Evolutionary conservation across 2,113 vertebrate genomes (phyloP).

Genomic region (Nothocercus julius): DNA sequence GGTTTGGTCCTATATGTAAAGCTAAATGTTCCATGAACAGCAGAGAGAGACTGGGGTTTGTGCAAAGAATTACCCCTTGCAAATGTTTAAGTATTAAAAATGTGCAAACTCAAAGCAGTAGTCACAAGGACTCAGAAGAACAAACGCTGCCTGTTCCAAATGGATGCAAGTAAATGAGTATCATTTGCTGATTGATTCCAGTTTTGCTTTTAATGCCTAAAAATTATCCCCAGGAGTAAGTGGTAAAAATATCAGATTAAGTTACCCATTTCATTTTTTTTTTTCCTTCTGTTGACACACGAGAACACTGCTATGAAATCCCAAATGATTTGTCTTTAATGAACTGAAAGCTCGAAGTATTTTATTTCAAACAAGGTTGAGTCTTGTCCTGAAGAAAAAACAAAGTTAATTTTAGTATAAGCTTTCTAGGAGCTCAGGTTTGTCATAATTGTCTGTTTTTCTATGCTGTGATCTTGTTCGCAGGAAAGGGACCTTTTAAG

Average conservation of each 20-base stretch:
- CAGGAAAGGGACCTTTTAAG: not conserved
- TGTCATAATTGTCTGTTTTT: not conserved
- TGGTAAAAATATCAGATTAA: not conserved
- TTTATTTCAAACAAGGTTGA: not conserved
- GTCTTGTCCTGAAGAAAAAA: not conserved
- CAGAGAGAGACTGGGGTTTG: not conserved
- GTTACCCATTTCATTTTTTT: not conserved
- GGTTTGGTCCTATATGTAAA: accelerated
- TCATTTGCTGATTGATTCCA: not conserved
- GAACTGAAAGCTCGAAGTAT: not conserved
- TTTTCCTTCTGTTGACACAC: not conserved
- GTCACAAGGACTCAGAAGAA: not conserved
- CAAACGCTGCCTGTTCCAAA: not conserved
- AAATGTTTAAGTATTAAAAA: not conserved
- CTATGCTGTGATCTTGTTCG: not conserved
- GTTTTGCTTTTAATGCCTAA: not conserved
- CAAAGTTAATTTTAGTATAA: not conserved
- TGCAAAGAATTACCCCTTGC: not conserved
- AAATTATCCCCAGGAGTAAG: not conserved
- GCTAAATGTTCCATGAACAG: not conserved
- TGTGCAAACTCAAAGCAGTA: not conserved
- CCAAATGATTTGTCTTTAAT: not conserved
- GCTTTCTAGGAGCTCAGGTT: not conserved
- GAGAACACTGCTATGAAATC: not conserved
- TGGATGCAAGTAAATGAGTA: not conserved